A percentile compares a stretch with the other conserved stretches of the same genome.
phyloP scores from a whole-genome alignment of 2,888 invertebrate species.

The Adela reaumurella region DNA sequence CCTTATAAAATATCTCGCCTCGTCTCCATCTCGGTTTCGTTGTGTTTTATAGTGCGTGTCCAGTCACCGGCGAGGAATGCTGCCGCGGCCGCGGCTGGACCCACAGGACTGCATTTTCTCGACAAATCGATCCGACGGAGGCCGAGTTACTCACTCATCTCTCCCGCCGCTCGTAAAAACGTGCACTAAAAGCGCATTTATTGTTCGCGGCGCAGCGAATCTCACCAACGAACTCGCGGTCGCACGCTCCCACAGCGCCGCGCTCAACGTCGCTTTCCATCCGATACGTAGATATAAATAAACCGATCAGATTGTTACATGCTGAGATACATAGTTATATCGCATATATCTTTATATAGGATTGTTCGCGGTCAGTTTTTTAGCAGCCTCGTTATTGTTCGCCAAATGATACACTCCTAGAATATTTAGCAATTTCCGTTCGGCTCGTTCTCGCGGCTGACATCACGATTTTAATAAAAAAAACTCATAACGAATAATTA shows the following conservation, averaged over 20 bases:
- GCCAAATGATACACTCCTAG: slow-evolving; percentile 51
- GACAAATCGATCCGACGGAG: not conserved
- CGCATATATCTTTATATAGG: too few species aligned
- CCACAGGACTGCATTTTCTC: not conserved
- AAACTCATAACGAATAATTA: slow-evolving; percentile 45
- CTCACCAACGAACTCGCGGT: not conserved
- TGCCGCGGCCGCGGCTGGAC: not conserved
- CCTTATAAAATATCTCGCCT: not conserved
- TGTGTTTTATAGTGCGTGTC: not conserved
- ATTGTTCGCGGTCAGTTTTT: not conserved
- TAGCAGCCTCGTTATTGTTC: slow-evolving; percentile 37
- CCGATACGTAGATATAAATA: not conserved
- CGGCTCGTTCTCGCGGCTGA: slow-evolving; percentile 21
- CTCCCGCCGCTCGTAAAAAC: not conserved
- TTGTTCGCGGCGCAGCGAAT: not conserved
- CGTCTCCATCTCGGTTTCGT: not conserved
- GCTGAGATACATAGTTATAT: too few species aligned
- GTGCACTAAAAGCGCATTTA: not conserved
- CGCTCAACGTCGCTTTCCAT: not conserved
- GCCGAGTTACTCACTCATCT: not conserved
- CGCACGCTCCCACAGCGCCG: too few species aligned
- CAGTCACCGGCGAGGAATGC: slow-evolving; percentile 44
- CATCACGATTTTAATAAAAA: slow-evolving; percentile 48
- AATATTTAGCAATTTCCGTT: slow-evolving; percentile 54
- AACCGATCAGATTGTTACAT: too few species aligned